Evolutionary conservation across 2,113 vertebrate genomes (phyloP).

Genomic region (Accipiter virgatus): DNA sequence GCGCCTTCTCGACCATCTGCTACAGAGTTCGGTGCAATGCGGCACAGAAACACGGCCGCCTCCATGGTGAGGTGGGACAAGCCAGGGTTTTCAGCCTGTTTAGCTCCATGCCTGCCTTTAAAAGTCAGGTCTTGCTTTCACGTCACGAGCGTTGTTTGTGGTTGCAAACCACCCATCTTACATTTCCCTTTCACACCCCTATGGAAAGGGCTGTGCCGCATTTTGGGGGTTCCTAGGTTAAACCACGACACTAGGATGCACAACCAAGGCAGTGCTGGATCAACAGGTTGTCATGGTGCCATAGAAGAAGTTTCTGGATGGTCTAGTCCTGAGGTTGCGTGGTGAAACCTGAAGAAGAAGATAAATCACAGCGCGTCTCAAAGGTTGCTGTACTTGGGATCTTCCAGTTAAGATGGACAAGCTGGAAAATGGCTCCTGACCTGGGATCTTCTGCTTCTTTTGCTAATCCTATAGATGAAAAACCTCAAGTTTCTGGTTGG

Average conservation of each 20-base stretch:
- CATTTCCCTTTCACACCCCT: not conserved
- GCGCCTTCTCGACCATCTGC: not conserved
- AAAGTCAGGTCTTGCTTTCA: not conserved
- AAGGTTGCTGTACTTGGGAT: not conserved
- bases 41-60: not conserved
- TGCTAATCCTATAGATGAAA: not conserved
- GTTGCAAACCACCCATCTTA: not conserved
- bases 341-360: not conserved
- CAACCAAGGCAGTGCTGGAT: not conserved
- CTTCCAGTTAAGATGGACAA: not conserved
- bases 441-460: not conserved
- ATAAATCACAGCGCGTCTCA: not conserved
- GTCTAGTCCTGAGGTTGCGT: not conserved
- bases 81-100: not conserved
- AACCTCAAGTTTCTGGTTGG: not conserved
- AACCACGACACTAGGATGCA: not conserved
- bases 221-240: not conserved
- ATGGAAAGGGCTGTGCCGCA: not conserved
- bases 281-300: not conserved
- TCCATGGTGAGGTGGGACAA: not conserved
- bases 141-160: accelerated
- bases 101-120: not conserved
- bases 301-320: not conserved
- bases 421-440: not conserved
- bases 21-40: accelerated